Base-by-base conservation (phyloP, 1,140 invertebrate genomes). In the Diabrotica undecimpunctata region DNA sequence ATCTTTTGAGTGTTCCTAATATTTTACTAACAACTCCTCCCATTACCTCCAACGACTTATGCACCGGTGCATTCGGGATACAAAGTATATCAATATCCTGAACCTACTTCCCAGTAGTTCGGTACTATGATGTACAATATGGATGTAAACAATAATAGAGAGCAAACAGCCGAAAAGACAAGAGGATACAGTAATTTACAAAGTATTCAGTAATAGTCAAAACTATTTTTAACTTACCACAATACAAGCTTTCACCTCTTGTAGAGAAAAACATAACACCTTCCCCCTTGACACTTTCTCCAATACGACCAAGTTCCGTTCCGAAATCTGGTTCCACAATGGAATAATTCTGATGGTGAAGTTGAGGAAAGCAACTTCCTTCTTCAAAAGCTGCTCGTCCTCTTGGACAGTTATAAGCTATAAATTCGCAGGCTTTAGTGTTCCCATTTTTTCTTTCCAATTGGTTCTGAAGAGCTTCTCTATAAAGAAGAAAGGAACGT, bases 251-350 rank as follows among this genome's bases (percentile, higher is more conserved):
- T 25, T 67, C 59, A 46, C 65, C 70, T 66, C 72, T 70, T 1
- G 79, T 80, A 8, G 74, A 72, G 25, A 81, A 75, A 68, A 78
- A 81, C 72, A 80, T 78, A 8, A 79, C 70, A 54, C 79, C 79
- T 55, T 76, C 66, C 36, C 77, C 79, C 58, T 51, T 71, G 7
- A 68, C 70, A 63, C 78, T 72, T 70, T 77, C 76, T 7, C 78
- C 78, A 14, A 78, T 71, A 36, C 66, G 69, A 36, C 77, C 77
- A 5, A 78, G 69, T 55, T 74, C 67, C 5, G 54, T 69, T 59
- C 68, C 64, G 60, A 76, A 78, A n/a, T 62, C 68, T 12, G 61
- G 36, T 67, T 75, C 72, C n/a, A 76, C 63, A 7, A 64, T 67
- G 35, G 76, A 53, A 2, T 67, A 61, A 61, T 62, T 65, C 9